A percentile compares a stretch with the other conserved stretches of the same genome.
phyloP scores from a whole-genome alignment of 2,113 vertebrate genomes.

The Triplophysa rosa region DNA sequence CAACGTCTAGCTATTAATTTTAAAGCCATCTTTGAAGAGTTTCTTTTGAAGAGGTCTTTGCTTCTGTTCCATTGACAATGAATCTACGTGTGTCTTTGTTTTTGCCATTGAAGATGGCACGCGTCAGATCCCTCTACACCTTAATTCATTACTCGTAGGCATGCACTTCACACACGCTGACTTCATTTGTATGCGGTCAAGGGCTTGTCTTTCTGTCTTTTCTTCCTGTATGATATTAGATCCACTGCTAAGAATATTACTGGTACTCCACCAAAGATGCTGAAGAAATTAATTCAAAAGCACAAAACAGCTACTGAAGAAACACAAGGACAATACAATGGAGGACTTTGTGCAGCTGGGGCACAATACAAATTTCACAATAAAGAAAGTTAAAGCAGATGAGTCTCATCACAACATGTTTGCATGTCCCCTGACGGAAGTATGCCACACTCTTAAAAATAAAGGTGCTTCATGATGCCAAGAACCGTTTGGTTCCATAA shows the following conservation, averaged over 20 bases:
- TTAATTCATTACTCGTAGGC: constrained; percentile 25
- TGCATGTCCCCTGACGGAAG: background rate
- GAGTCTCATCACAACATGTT: background rate
- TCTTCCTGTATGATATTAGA: constrained; percentile 16
- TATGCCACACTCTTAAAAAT: no score
- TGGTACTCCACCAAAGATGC: constrained; percentile 11
- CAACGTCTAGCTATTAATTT: constrained; percentile 10
- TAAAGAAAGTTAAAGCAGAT: background rate
- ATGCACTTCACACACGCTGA: constrained; percentile 1
- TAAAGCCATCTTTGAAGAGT: constrained; percentile 37
- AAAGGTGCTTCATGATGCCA: no score
- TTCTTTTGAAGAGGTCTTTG: constrained; percentile 14
- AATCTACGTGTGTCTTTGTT: background rate
- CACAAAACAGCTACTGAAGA: constrained; percentile 6
- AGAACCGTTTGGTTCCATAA: no score
- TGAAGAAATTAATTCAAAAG: background rate
- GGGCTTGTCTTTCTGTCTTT: background rate
- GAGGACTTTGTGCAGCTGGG: constrained; percentile 2
- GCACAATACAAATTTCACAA: no score
- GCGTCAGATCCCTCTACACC: constrained; percentile 6
- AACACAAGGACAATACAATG: background rate
- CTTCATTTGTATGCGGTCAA: background rate
- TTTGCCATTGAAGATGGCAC: constrained; percentile 12
- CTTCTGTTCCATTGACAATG: constrained; percentile 37
- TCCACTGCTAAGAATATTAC: constrained; percentile 4